Evolutionary conservation across 2,113 vertebrate species (phyloP).

Genomic region (Cettia cetti): DNA sequence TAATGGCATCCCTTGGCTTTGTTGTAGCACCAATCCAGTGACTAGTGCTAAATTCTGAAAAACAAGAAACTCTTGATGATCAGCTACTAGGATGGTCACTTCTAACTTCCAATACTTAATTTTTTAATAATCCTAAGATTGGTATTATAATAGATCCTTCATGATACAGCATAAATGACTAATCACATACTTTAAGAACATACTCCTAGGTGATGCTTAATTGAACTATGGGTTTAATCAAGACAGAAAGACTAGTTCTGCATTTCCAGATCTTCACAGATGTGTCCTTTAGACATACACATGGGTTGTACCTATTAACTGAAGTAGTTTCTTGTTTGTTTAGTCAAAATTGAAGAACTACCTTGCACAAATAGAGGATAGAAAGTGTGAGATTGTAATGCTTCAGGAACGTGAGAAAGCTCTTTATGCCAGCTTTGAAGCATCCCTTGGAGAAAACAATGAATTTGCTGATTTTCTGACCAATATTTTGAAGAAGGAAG

Average conservation of each 20-base stretch:
- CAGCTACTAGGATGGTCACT: not conserved
- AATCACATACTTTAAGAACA: not conserved
- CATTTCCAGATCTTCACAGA: not conserved
- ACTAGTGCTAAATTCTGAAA: not conserved
- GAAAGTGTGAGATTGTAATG: constrained; percentile 72
- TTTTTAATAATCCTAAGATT: not conserved
- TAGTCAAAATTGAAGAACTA: constrained; percentile 73
- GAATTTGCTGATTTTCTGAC: constrained; percentile 84
- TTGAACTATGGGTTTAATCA: not conserved
- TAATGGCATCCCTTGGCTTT: not conserved
- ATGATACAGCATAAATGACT: not conserved
- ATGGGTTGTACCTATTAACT: not conserved
- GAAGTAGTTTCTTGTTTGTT: not conserved
- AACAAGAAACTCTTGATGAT: not conserved
- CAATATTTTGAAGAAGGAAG: constrained; percentile 84
- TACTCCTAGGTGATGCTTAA: not conserved
- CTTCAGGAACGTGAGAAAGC: constrained; percentile 81
- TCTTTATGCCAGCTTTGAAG: constrained; percentile 75
- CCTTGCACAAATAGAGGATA: constrained; percentile 78
- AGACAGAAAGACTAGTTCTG: not conserved
- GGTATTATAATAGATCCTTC: not conserved
- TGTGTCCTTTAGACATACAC: not conserved
- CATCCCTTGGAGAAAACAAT: constrained; percentile 83
- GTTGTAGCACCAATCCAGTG: not conserved
- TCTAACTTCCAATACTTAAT: not conserved